Evolutionary conservation across 1,140 invertebrate genomes (phyloP), one percentile per base, ranked within the genome.

Genomic region (Eriocheir sinensis): DNA sequence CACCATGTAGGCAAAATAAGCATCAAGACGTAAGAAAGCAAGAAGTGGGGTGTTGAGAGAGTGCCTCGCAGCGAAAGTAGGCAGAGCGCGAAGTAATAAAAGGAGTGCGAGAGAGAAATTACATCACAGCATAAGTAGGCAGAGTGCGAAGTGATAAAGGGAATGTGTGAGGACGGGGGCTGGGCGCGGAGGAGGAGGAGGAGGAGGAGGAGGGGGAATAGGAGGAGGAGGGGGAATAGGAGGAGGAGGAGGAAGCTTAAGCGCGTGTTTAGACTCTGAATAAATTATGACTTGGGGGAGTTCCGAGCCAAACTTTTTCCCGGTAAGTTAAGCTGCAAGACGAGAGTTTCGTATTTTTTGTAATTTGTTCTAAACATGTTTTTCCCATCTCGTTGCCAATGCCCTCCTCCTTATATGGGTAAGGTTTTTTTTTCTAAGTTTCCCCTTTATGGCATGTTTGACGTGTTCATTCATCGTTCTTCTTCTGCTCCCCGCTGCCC

Each of bases 251-350:
- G 36, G 53, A 91, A 36, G 44, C 60, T 79, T 79, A 48, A 91
- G 44, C 89, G 53, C 53, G 60, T 91, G 89, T 91, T 91, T 91
- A 80, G 41, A 79, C 89, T 91, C 60, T 91, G 89, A 91, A 91
- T 91, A 91, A 91, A 91, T 91, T 91, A 91, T 91, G 60, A 91
- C 89, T 34, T 91, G 48, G 44, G 89, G 89, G 89, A 80, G 89
- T 91, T 80, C 72, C 53, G 53, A 79, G 32, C 53, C 17, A 91
- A 80, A 91, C 30, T n/a, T 91, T 91, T 80, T 38, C 89, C 44
- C 36, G 60, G 53, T 79, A 91, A 91, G 72, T 91, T 91, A 91
- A 91, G 89, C 89, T 91, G 60, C 89, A 91, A 91, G 89, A 91
- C 89, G 89, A 27, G 72, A 80, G 89, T 40, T 36, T 91, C 83